Conservation (phyloP, 2,113 vertebrate species). For the Chionomys nivalis region DNA sequence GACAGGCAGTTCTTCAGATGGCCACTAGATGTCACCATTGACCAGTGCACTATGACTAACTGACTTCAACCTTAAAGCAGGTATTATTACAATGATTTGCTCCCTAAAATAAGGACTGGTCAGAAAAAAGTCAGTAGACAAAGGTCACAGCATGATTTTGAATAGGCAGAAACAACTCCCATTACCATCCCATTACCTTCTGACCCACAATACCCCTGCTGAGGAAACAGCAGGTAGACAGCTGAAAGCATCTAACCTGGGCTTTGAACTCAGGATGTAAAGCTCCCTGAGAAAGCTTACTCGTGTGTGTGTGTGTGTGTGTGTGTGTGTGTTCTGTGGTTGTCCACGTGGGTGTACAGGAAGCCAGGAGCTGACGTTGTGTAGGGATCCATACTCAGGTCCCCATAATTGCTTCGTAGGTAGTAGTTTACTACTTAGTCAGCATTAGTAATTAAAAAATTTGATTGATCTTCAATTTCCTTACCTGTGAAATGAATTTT, state of each 20-base stretch:
- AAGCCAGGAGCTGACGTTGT: background rate
- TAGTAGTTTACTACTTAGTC: background rate
- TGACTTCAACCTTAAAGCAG: background rate
- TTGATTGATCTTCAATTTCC: background rate
- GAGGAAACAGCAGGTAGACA: background rate
- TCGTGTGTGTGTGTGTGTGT: too few species aligned
- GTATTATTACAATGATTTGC: background rate
- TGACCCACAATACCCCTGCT: background rate
- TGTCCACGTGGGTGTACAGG: background rate
- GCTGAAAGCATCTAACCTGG: background rate
- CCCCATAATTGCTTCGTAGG: background rate
- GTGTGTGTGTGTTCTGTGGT: background rate
- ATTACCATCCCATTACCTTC: background rate
- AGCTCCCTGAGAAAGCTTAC: background rate
- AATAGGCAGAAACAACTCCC: background rate
- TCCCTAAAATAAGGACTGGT: constrained; percentile 5
- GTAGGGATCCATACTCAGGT: background rate
- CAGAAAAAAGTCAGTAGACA: background rate
- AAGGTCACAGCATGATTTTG: background rate
- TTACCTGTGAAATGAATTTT: background rate
- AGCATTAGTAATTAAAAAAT: background rate
- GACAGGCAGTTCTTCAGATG: rapidly evolving
- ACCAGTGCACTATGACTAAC: constrained; percentile 41
- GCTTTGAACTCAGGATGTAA: background rate
- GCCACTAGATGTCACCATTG: constrained; percentile 85